Evolutionary conservation across 2,113 vertebrate species (phyloP).

Genomic region (Lasiurus cinereus): DNA sequence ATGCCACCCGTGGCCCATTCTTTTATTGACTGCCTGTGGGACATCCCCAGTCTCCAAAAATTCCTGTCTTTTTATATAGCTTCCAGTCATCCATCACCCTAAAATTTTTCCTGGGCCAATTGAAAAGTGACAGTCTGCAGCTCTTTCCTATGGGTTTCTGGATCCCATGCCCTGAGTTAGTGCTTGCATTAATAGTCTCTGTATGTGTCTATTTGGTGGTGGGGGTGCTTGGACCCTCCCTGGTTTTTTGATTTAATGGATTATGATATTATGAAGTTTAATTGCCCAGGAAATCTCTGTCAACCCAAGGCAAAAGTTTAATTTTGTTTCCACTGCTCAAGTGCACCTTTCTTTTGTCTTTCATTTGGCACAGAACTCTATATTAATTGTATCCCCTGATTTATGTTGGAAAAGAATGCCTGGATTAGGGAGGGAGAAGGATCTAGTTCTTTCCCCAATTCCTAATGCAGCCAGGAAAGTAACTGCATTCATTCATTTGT

Average conservation of each 20-base stretch:
- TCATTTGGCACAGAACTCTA: background rate
- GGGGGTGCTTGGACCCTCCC: background rate
- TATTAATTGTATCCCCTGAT: slow-evolving; percentile 7
- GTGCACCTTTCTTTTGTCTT: background rate
- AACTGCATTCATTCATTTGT: slow-evolving; percentile 26
- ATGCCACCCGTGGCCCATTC: background rate
- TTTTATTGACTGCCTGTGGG: background rate
- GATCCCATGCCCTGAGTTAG: background rate
- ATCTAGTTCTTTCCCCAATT: background rate
- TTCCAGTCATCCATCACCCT: background rate
- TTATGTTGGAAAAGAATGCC: background rate
- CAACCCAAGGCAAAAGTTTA: slow-evolving; percentile 52
- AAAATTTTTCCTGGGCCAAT: slow-evolving; percentile 25
- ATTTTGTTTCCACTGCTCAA: background rate
- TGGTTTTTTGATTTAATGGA: slow-evolving; percentile 42
- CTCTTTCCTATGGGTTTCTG: slow-evolving; percentile 26
- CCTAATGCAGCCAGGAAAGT: background rate
- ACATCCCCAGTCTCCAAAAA: background rate
- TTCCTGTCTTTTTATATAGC: slow-evolving; percentile 6
- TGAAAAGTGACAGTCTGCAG: slow-evolving; percentile 26
- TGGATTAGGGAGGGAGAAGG: background rate
- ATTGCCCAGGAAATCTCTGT: slow-evolving; percentile 3
- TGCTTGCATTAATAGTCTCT: slow-evolving; percentile 12
- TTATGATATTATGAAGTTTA: slow-evolving; percentile 1
- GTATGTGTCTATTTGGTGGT: slow-evolving; percentile 7